Percentiles rank a stretch among this genome's conserved stretches.
These are phyloP conservation scores for Schizotus pectinicornis DNA, from an alignment of 2,888 invertebrate species.

Conservation along the genomic window DNA sequence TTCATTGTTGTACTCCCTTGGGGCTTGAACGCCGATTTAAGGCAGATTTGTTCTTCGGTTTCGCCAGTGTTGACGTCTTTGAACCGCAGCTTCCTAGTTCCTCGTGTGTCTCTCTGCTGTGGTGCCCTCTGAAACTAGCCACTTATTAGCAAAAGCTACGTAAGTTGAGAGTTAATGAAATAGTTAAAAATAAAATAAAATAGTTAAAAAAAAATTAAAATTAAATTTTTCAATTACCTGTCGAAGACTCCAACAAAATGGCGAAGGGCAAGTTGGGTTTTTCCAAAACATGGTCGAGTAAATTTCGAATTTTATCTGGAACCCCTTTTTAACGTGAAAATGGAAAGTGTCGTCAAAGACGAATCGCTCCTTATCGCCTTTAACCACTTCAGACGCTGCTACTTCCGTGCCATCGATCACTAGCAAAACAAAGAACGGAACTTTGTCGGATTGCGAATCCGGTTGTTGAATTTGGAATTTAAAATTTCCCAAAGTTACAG, in stretches of 20 bases:
- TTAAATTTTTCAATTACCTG: too few relatives aligned
- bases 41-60: constrained; percentile 34
- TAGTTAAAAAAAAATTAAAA: too few relatives aligned
- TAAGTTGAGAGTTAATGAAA: too few relatives aligned
- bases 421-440: neutral
- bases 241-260: too few relatives aligned
- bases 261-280: too few relatives aligned
- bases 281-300: constrained; percentile 19
- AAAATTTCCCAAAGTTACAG: too few relatives aligned
- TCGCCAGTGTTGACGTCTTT: constrained; percentile 39
- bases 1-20: constrained; percentile 2
- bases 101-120: too few relatives aligned
- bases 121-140: too few relatives aligned
- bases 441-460: too few relatives aligned
- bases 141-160: too few relatives aligned
- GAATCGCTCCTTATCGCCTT: neutral
- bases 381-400: neutral
- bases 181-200: too few relatives aligned
- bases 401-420: neutral
- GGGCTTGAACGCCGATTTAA: constrained; percentile 37
- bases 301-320: constrained; percentile 15
- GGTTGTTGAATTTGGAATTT: too few relatives aligned
- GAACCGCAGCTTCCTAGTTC: constrained; percentile 22
- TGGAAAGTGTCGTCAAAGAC: neutral
- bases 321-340: neutral